phyloP scores from a whole-genome alignment of 30 jellyfish, hydroid and myxozoan species.

The Hydra vulgaris region DNA sequence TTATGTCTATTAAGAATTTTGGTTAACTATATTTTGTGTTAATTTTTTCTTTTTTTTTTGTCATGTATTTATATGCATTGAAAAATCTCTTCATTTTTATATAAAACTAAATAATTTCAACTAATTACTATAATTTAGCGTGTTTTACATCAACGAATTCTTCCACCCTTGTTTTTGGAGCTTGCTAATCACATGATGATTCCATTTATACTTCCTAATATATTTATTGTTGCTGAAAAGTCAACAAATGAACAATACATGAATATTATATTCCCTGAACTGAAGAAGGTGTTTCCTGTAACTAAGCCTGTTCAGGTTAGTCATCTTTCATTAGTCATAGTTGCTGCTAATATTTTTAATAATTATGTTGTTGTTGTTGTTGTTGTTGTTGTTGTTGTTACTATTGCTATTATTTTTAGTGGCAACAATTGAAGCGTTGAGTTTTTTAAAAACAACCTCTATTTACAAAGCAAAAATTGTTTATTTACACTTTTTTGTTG shows the following conservation, averaged over 20 bases:
- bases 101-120: too few relatives aligned
- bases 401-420: too few relatives aligned
- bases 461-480: too few relatives aligned
- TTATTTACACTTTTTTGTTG: too few relatives aligned
- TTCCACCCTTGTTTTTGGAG: conserved; percentile 81
- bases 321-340: neutral
- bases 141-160: conserved; percentile 73
- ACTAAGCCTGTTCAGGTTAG: conserved; percentile 79
- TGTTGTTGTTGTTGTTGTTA: too few relatives aligned
- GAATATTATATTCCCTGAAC: conserved; percentile 56
- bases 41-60: too few relatives aligned
- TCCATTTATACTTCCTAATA: conserved; percentile 80
- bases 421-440: too few relatives aligned
- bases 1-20: too few relatives aligned
- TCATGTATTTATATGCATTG: too few relatives aligned
- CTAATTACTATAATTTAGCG: conserved; percentile 28
- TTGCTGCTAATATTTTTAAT: neutral
- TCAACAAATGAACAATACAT: conserved; percentile 58
- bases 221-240: conserved; percentile 51
- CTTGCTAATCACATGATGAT: conserved; percentile 87
- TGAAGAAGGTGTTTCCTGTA: conserved; percentile 59
- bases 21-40: too few relatives aligned
- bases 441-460: too few relatives aligned
- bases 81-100: too few relatives aligned
- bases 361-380: neutral